Percentiles rank a stretch among this genome's conserved stretches.
Evolutionary conservation across 2,797 vertebrate species (phyloP).

Genomic region (Siniperca obscura): DNA sequence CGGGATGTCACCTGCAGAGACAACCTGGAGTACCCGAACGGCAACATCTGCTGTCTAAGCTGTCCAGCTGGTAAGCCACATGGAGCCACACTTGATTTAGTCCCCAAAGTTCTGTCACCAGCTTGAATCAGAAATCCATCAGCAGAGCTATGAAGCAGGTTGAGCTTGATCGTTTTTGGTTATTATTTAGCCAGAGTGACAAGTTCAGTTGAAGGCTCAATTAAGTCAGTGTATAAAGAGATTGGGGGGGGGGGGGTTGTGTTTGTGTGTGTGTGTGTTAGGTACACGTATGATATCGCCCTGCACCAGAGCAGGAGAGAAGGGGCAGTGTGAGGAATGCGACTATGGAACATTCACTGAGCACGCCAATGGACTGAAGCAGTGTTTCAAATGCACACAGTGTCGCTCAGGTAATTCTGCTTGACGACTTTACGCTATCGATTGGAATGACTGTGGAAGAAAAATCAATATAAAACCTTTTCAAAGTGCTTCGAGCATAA

Average conservation of each 20-base stretch:
- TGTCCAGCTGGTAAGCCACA: constrained; percentile 81
- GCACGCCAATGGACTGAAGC: constrained; percentile 57
- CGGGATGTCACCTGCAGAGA: constrained; percentile 53
- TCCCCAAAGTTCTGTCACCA: constrained; percentile 22
- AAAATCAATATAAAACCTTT: constrained; percentile 41
- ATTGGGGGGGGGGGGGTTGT: no score
- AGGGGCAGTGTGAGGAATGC: constrained; percentile 74
- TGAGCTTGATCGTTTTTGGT: background rate
- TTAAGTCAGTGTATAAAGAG: background rate
- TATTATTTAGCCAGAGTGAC: constrained; percentile 9
- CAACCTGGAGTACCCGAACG: constrained; percentile 34
- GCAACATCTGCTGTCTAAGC: constrained; percentile 78
- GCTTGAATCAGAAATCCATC: constrained; percentile 23
- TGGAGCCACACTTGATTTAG: background rate
- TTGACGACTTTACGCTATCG: background rate
- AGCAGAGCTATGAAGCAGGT: background rate
- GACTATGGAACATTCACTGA: constrained; percentile 62
- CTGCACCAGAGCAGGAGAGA: constrained; percentile 52
- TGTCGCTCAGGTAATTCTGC: constrained; percentile 79
- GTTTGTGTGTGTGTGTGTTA: constrained; percentile 46
- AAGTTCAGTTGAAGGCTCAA: background rate
- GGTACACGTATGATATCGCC: constrained; percentile 62
- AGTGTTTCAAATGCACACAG: constrained; percentile 75
- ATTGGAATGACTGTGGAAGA: constrained; percentile 6
- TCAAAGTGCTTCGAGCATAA: constrained; percentile 8